A percentile compares a stretch with the other conserved stretches of the same genome.
Conservation (phyloP, 2,888 invertebrate genomes). For the Agapetus fuscipes region DNA sequence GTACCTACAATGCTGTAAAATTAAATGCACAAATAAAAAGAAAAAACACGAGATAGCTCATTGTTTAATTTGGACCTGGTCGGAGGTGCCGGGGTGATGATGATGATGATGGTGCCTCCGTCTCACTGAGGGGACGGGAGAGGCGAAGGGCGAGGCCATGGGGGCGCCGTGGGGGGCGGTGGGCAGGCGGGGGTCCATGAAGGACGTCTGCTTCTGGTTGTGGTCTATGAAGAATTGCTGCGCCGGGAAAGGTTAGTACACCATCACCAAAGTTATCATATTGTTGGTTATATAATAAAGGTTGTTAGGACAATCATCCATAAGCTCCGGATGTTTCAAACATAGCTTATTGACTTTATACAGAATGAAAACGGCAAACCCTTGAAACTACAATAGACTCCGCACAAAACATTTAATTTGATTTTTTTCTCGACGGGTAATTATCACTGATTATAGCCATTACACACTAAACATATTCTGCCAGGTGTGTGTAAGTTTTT, state of each 20-base stretch:
- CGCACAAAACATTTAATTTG: too few relatives aligned
- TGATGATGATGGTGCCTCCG: slow-evolving; percentile 18
- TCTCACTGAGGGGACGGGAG: slow-evolving; percentile 24
- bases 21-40: background rate
- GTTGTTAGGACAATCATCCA: too few relatives aligned
- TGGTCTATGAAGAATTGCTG: slow-evolving; percentile 94
- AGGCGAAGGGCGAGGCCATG: slow-evolving; percentile 37
- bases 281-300: too few relatives aligned
- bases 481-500: too few relatives aligned
- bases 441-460: too few relatives aligned
- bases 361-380: too few relatives aligned
- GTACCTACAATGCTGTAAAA: slow-evolving; percentile 2
- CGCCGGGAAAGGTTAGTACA: slow-evolving; percentile 11
- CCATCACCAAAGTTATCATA: slow-evolving; percentile 3
- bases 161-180: slow-evolving; percentile 59
- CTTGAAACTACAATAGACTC: too few relatives aligned
- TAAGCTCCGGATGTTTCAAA: too few relatives aligned
- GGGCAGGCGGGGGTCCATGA: slow-evolving; percentile 96
- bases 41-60: background rate
- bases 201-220: slow-evolving; percentile 84
- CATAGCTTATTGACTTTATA: too few relatives aligned
- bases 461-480: too few relatives aligned
- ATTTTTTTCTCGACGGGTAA: too few relatives aligned
- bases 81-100: slow-evolving; percentile 6
- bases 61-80: slow-evolving; percentile 16